A percentile compares a stretch with the other conserved stretches of the same genome.
These are phyloP conservation scores for Ctenopoma kingsleyae DNA, from an alignment of 2,797 vertebrate species.

Conservation along the genomic window DNA sequence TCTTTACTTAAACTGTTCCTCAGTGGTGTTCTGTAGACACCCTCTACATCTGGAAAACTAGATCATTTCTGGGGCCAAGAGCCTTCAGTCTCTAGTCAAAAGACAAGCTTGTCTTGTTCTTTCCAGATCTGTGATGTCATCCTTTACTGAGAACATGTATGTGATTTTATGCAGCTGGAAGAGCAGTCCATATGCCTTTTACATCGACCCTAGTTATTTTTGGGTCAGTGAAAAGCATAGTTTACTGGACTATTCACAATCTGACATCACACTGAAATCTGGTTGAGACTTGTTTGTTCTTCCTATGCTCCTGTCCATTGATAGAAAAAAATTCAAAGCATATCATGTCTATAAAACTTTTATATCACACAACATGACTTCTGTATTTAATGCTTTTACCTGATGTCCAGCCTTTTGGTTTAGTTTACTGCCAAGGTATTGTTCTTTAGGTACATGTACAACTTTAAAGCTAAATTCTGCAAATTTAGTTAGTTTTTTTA, in stretches of 20 bases:
- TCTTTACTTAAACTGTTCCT: conserved; percentile 70
- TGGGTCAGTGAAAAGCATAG: conserved; percentile 63
- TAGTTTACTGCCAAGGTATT: conserved; percentile 27
- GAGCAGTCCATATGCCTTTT: conserved; percentile 72
- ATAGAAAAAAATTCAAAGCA: conserved; percentile 43
- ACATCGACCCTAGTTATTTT: conserved; percentile 66
- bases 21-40: conserved; percentile 59
- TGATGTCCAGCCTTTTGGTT: conserved; percentile 47
- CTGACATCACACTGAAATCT: conserved; percentile 69
- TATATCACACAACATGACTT: conserved; percentile 42
- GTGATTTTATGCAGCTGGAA: conserved; percentile 77
- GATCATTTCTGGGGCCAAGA: conserved; percentile 63
- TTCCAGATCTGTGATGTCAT: conserved; percentile 73
- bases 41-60: conserved; percentile 65
- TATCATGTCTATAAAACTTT: conserved; percentile 44
- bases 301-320: conserved; percentile 49
- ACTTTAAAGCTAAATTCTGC: conserved; percentile 30
- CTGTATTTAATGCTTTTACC: conserved; percentile 49
- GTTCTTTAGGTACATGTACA: conserved; percentile 30
- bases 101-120: conserved; percentile 70
- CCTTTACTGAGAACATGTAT: conserved; percentile 67
- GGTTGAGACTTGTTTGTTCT: conserved; percentile 61
- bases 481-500: conserved; percentile 18
- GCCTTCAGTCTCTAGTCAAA: conserved; percentile 46
- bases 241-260: conserved; percentile 74